Evolutionary conservation across 2,113 vertebrate species (phyloP).

Genomic region (Apodemus speciosus): DNA sequence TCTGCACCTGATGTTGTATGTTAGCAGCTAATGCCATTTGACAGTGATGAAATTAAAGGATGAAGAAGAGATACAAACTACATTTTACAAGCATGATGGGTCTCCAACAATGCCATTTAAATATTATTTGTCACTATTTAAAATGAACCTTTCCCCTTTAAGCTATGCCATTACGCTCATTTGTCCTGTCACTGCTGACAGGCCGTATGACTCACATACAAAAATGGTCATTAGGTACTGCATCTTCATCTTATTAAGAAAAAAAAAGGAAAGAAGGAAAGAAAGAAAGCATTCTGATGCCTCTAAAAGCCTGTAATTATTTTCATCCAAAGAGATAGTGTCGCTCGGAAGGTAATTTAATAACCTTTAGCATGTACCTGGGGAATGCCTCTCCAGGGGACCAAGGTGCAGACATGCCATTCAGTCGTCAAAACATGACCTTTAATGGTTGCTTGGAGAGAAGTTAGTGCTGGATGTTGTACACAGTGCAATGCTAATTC

Average conservation of each 20-base stretch:
- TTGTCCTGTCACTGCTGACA: constrained; percentile 98
- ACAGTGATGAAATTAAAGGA: constrained; percentile 91
- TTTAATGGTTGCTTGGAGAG: constrained; percentile 99
- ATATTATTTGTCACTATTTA: constrained; percentile 95
- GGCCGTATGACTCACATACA: constrained; percentile 97
- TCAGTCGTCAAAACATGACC: constrained; percentile 99
- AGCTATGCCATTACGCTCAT: constrained; percentile 97
- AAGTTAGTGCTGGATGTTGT: constrained; percentile 96
- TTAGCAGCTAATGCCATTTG: constrained; percentile 89
- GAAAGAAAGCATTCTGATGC: constrained; percentile 95
- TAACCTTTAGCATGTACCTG: constrained; percentile 99
- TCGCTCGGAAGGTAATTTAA: constrained; percentile 99
- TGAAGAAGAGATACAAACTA: constrained; percentile 90
- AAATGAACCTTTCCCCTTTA: constrained; percentile 95
- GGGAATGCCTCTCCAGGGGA: constrained; percentile 98
- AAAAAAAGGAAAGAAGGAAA: constrained; percentile 74
- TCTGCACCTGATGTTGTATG: constrained; percentile 89
- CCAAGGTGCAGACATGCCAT: constrained; percentile 99
- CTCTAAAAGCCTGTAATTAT: constrained; percentile 99
- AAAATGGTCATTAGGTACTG: constrained; percentile 99
- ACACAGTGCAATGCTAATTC: constrained; percentile 96
- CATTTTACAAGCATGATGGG: constrained; percentile 97
- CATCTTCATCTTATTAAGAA: constrained; percentile 96
- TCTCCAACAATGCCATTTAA: constrained; percentile 96
- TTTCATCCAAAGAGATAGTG: constrained; percentile 97